These are phyloP conservation scores for Xerus inauris DNA, from an alignment of 2,113 vertebrate genomes.

Conservation along the genomic window DNA sequence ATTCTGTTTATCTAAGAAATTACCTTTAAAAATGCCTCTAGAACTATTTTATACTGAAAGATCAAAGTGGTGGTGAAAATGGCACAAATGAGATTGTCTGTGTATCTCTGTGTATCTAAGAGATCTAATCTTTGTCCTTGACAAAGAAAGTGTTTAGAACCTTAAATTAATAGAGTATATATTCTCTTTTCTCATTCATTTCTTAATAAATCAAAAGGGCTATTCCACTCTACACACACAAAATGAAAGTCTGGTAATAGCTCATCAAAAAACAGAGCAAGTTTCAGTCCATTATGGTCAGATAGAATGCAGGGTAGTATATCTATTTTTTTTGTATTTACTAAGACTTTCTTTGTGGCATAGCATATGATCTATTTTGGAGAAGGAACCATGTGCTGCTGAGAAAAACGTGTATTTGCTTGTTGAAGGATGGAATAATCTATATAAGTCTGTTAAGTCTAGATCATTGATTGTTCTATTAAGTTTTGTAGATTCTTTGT, in stretches of 20 bases:
- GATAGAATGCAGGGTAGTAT: no score
- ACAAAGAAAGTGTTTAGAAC: background rate
- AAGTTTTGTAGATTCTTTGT: no score
- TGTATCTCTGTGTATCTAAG: background rate
- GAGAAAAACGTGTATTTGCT: no score
- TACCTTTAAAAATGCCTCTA: background rate
- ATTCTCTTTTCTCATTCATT: conserved; percentile 20
- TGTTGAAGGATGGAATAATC: no score
- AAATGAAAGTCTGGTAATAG: background rate
- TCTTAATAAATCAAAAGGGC: conserved; percentile 4
- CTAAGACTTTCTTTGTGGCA: no score
- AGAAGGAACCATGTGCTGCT: no score
- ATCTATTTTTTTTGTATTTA: no score
- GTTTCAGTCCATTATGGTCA: no score
- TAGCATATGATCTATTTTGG: no score
- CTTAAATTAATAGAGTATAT: background rate
- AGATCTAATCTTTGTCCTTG: background rate
- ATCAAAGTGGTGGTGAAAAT: background rate
- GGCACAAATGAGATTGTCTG: background rate
- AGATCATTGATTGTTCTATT: no score
- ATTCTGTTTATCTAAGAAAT: background rate
- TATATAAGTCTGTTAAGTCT: no score
- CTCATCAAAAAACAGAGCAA: conserved; percentile 1
- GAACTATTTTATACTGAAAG: background rate
- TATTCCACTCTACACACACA: background rate